Percentiles rank a stretch among this genome's conserved stretches.
Conservation (phyloP, 2,113 vertebrate genomes). For the Alosa alosa region DNA sequence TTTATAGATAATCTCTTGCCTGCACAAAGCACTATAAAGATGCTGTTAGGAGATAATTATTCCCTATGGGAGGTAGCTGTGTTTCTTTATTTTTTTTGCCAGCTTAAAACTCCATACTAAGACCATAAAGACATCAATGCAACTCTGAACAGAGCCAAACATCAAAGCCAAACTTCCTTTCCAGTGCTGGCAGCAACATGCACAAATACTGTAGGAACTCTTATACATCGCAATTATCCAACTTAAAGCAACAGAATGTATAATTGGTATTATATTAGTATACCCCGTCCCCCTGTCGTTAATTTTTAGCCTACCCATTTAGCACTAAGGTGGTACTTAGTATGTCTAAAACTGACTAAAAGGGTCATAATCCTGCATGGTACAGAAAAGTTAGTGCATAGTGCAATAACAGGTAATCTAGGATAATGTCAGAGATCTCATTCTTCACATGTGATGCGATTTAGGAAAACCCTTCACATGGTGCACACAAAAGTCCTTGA, state of each 20-base stretch:
- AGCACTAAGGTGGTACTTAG: too few species aligned
- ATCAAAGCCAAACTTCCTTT: neutral
- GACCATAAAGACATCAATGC: neutral
- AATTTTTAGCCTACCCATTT: too few species aligned
- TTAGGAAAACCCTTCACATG: too few species aligned
- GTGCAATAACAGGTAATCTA: too few species aligned
- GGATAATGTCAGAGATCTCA: too few species aligned
- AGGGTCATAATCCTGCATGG: too few species aligned
- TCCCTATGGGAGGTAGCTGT: neutral
- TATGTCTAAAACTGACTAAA: too few species aligned
- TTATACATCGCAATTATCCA: neutral
- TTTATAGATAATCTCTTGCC: neutral
- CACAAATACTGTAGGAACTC: neutral
- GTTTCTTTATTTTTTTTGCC: neutral
- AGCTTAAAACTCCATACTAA: neutral
- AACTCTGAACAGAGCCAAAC: neutral
- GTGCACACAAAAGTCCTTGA: too few species aligned
- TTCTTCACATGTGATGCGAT: too few species aligned
- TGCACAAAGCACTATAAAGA: neutral
- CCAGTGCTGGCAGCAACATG: neutral
- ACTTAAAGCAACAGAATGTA: neutral
- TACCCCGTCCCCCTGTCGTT: too few species aligned
- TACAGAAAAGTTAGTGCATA: too few species aligned
- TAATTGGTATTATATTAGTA: neutral
- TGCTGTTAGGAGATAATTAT: neutral